Evolutionary conservation across 1,140 invertebrate species (phyloP), one percentile per base, ranked within the genome.

Genomic region (Rhagoletis pomonella): DNA sequence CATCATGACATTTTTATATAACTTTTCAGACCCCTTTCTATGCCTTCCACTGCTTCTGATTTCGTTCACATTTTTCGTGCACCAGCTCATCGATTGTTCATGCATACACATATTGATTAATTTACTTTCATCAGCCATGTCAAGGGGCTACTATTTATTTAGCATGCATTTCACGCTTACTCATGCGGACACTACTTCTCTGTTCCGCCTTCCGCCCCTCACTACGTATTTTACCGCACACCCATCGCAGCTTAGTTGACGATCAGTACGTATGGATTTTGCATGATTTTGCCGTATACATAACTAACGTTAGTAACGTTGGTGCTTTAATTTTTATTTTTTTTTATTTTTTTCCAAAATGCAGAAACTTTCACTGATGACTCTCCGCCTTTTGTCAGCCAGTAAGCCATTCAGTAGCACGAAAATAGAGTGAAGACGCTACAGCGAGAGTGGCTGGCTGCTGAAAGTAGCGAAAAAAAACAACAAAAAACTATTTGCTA

Each of bases 351-450:
- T 55, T 0, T 39, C 14, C 4, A 44, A n/a, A 47, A 73, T 44
- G 67, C 67, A 73, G 67, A 73, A 73, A 73, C 67, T 73, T 73
- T 73, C 67, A 73, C 67, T 73, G 67, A 73, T 73, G 67, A 73
- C 67, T 47, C 42, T 17, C 42, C 42, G 67, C 42, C 17, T 73
- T 73, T 73, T 47, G 67, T 47, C 67, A 73, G 14, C 42, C 60
- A 55, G 60, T 17, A 4, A 62, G 60, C 12, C 67, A 17, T 42
- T 14, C 67, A 12, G 42, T 47, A 73, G 67, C 42, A 44, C 4
- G 14, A 14, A 73, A 73, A 17, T n/a, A 6, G 4, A 44, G 39
- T 73, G 67, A 73, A 47, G 67, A 73, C 67, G 67, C 39, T 17
- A 47, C 67, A 73, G 67, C 4, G 17, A 12, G 60, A 62, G 60